Base-by-base conservation (phyloP, 2,113 vertebrate genomes). In the Coregonus clupeaformis region DNA sequence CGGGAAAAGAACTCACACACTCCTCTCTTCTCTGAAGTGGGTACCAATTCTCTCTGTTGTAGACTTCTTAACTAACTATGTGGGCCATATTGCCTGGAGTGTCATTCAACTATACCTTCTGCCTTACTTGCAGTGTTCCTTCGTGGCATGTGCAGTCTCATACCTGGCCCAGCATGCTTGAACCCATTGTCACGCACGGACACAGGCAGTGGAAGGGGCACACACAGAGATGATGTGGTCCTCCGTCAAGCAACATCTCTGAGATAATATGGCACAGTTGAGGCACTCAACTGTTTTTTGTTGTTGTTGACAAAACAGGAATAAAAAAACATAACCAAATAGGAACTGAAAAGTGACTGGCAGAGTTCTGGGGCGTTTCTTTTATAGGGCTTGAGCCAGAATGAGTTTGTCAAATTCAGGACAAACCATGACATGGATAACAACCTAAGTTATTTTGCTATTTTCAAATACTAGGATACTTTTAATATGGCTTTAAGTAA, bases 11-110 rank as follows among this genome's bases (percentile, higher is more conserved):
- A 62, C 59, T 16, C n/a, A 42, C 36, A 42, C 9, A 11, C 9
- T 12, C 59, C 72, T 77, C 77, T 72, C 67, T 78, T 81, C 71
- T 81, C 62, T 75, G 73, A 29, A 66, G 22, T 80, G 69, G 49
- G 70, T 76, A 6, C 7, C 74, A 75, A 82, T 75, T 78, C 65
- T 42, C 36, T 52, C 63, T 73, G 72, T 80, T 62, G 69, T 73
- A 60, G 70, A 75, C 67, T 73, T 59, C 49, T 71, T 49, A 30
- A 49, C 78, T 42, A 81, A 69, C 71, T 77, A 32, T 76, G 72
- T 69, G 79, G 76, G 74, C 66, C 55, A 24, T 12, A 69, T 81
- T 74, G 45, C 80, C 74, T 32, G 75, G 3, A 69, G 45, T 72
- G 42, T 80, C 78, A 73, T 66, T 79, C 84, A 24, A n/a, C n/a